Percentiles rank a stretch among this genome's conserved stretches.
Evolutionary conservation across 2,797 vertebrate species (phyloP).

Genomic region (Centropyge bicolor): DNA sequence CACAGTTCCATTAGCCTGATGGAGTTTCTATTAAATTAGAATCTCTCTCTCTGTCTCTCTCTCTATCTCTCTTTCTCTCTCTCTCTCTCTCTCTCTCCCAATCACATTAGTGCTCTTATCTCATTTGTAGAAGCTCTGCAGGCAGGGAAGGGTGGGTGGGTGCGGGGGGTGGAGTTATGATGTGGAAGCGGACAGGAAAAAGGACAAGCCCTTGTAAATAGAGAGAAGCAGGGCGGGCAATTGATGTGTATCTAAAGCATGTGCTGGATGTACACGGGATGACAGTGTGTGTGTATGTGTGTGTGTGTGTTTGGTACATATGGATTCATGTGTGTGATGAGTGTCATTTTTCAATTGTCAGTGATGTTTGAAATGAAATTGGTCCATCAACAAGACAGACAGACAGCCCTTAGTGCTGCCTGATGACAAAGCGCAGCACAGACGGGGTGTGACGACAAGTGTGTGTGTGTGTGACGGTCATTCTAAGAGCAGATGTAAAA

Average conservation of each 20-base stretch:
- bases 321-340: conserved; percentile 9
- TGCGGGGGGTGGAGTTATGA: conserved; percentile 76
- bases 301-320: neutral
- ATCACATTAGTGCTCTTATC: conserved; percentile 88
- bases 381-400: conserved; percentile 37
- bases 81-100: conserved; percentile 71
- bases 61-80: conserved; percentile 61
- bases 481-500: conserved; percentile 6
- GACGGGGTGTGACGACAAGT: neutral
- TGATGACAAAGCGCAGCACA: conserved; percentile 23
- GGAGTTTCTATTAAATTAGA: conserved; percentile 86
- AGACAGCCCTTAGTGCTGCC: conserved; percentile 17
- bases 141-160: conserved; percentile 49
- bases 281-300: neutral
- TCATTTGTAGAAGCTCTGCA: conserved; percentile 82
- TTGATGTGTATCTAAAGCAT: conserved; percentile 43
- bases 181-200: conserved; percentile 74
- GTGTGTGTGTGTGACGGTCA: conserved; percentile 11
- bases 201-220: conserved; percentile 78
- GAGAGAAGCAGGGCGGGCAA: conserved; percentile 31
- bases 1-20: conserved; percentile 84
- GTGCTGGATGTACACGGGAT: neutral
- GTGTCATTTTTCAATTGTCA: conserved; percentile 25
- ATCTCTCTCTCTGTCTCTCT: conserved; percentile 71
- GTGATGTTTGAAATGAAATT: conserved; percentile 26